phyloP scores from a whole-genome alignment of 2,113 vertebrate species.

The Quiscalus mexicanus region DNA sequence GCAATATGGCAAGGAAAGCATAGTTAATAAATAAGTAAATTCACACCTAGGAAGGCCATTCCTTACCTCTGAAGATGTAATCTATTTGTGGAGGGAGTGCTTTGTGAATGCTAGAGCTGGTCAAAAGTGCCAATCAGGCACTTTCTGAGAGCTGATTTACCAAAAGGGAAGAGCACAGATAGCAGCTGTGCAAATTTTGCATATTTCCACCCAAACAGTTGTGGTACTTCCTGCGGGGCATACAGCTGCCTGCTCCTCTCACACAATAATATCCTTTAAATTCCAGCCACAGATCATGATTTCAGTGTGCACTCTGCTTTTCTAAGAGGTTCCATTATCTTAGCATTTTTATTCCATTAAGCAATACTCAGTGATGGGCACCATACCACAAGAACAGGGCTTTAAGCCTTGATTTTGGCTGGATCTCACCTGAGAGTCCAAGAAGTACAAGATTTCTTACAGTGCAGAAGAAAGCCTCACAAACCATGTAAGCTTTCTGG shows the following conservation, averaged over 20 bases:
- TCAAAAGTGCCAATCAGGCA: neutral
- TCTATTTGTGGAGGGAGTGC: neutral
- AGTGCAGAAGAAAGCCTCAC: neutral
- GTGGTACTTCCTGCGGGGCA: rapidly evolving
- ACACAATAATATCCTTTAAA: neutral
- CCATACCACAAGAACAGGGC: neutral
- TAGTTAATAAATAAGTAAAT: neutral
- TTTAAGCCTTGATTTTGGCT: neutral
- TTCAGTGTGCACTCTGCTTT: neutral
- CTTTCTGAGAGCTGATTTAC: neutral
- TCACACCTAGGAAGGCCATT: neutral
- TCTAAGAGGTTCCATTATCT: neutral
- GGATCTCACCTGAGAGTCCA: neutral
- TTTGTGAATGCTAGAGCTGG: neutral
- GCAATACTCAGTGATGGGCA: neutral
- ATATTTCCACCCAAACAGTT: neutral
- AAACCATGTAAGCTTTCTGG: neutral
- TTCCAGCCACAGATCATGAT: neutral
- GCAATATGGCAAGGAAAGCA: neutral
- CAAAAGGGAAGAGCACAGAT: neutral
- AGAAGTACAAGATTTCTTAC: neutral
- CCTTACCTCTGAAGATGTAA: neutral
- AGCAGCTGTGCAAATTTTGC: constrained; percentile 4
- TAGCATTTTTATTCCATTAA: neutral
- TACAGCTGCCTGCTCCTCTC: neutral